Percentiles rank a stretch among this genome's conserved stretches.
These are phyloP conservation scores for Galaxias olidus DNA, from an alignment of 2,797 vertebrate genomes.

Conservation along the genomic window DNA sequence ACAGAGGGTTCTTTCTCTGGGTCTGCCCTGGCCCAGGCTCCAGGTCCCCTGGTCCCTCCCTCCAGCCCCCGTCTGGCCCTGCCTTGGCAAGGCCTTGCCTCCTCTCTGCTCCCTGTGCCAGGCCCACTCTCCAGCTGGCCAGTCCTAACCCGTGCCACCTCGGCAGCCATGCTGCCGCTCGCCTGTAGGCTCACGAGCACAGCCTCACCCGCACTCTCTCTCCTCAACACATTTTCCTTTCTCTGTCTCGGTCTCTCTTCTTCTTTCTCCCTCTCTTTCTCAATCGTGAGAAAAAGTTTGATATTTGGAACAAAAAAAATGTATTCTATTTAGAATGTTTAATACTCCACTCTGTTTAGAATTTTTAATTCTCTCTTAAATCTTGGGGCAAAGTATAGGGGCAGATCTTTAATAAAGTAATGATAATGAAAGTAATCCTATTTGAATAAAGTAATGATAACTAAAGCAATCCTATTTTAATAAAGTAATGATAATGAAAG, in stretches of 20 bases:
- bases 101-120: conserved; percentile 45
- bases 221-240: not conserved
- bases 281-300: too few relatives aligned
- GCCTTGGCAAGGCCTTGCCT: conserved; percentile 36
- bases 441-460: too few relatives aligned
- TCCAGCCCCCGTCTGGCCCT: conserved; percentile 60
- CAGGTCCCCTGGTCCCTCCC: conserved; percentile 44
- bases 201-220: not conserved
- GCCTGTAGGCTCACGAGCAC: not conserved
- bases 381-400: too few relatives aligned
- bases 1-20: conserved; percentile 61
- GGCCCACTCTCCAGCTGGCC: conserved; percentile 59
- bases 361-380: too few relatives aligned
- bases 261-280: conserved; percentile 2
- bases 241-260: not conserved
- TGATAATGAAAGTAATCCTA: too few relatives aligned
- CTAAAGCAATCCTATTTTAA: too few relatives aligned
- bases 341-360: too few relatives aligned
- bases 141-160: conserved; percentile 55
- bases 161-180: conserved; percentile 54
- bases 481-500: too few relatives aligned
- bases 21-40: conserved; percentile 21
- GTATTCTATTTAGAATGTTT: too few relatives aligned
- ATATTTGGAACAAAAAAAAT: too few relatives aligned
- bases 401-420: too few relatives aligned